Evolutionary conservation across 2,888 invertebrate genomes (phyloP), one percentile per base, ranked within the genome.

Genomic region (Sycophila texana): DNA sequence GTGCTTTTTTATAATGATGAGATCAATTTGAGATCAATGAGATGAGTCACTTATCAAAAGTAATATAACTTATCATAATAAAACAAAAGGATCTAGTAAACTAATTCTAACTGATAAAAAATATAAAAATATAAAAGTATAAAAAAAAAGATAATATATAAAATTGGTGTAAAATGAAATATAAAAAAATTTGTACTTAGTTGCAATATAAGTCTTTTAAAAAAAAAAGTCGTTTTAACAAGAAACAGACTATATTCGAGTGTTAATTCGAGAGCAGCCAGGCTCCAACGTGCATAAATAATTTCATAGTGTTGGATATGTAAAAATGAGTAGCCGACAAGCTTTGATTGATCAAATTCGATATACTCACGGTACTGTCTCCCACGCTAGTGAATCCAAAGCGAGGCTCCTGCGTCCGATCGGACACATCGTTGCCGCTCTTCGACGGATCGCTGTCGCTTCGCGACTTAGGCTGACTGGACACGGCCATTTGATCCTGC

Each of bases 321-420:
- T 79, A 79, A 67, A 72, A 13, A 26, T 72, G 20, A 18, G 39
- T 20, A 7, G 49, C 73, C 30, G 60, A 68, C 30, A 77, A 0
- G 4, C 51, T 73, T 22, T 53, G 26, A 20, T 77, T 77, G 22
- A 76, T 58, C 16, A 68, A 68, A 26, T 57, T 80, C 16, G 74
- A 77, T 7, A 80, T 65, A 85, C 87, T 84, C 83, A 90, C 90
- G n/a, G 85, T 84, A 39, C 86, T 88, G 3, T 87, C 86, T n/a
- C 87, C 90, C 16, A 90, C 85, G 79, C 89, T 89, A 14, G 90
- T 89, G 80, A 90, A 90, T 13, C 91, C 91, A 70, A 91, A 91
- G 83, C 91, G 86, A 1, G 91, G 86, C 78, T 91, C 90, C 65
- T 90, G 90, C 65, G 74, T 85, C 3, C 89, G 87, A 74, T 87